Percentiles rank a stretch among this genome's conserved stretches.
These are phyloP conservation scores for Microctonus aethiopoides DNA, from an alignment of 2,888 invertebrate species.

Conservation along the genomic window DNA sequence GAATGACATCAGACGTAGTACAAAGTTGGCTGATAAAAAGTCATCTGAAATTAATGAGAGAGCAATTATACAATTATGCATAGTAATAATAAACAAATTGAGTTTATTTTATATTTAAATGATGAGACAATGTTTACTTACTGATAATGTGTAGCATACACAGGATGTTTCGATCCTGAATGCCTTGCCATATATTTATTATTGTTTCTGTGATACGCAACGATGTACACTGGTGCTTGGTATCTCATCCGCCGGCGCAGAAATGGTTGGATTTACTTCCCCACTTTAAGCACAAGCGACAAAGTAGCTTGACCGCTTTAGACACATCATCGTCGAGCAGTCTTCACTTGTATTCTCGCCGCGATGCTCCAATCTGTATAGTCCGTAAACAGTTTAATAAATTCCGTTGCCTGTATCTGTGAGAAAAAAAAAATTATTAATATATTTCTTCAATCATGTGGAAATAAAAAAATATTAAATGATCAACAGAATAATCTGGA, in stretches of 20 bases:
- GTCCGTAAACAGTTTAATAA: neutral
- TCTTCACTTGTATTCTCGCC: constrained; percentile 27
- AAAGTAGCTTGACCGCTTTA: constrained; percentile 35
- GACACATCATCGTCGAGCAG: constrained; percentile 26
- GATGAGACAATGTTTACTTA: neutral
- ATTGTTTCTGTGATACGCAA: neutral
- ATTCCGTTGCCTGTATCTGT: no score
- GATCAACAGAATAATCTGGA: no score
- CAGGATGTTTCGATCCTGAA: neutral
- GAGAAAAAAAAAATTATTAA: no score
- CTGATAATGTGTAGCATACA: no score
- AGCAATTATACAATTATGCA: no score
- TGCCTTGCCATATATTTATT: neutral
- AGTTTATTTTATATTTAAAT: no score
- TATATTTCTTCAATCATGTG: no score
- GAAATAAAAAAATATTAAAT: no score
- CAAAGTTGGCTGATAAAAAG: no score
- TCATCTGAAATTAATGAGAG: no score
- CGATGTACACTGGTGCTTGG: neutral
- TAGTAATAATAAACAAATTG: no score
- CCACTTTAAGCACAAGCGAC: constrained; percentile 31
- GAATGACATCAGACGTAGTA: no score
- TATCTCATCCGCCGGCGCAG: constrained; percentile 31
- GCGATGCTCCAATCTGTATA: constrained; percentile 20
- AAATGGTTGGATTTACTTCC: constrained; percentile 27